These are phyloP conservation scores for Synanthedon vespiformis DNA, from an alignment of 2,888 invertebrate species.

Conservation along the genomic window DNA sequence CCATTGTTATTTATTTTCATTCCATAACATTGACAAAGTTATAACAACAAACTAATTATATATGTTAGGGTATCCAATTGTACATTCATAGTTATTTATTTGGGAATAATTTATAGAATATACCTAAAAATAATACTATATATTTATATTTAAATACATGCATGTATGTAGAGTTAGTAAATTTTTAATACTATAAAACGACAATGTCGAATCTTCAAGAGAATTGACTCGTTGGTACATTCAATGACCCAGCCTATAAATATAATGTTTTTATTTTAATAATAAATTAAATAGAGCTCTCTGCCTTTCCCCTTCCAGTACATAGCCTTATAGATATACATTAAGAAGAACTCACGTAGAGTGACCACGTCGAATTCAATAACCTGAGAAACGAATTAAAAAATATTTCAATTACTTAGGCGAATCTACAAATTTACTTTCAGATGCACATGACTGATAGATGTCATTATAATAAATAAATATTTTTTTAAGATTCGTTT, in stretches of 20 bases:
- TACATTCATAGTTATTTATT: constrained; percentile 24
- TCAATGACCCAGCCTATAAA: constrained; percentile 35
- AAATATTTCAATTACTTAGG: too few relatives aligned
- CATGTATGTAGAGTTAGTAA: constrained; percentile 57
- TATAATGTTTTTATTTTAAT: constrained; percentile 12
- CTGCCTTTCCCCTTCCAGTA: constrained; percentile 27
- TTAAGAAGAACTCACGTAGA: too few relatives aligned
- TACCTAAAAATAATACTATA: constrained; percentile 29
- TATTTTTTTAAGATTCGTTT: too few relatives aligned
- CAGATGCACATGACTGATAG: too few relatives aligned
- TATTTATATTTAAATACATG: constrained; percentile 26
- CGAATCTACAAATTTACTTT: too few relatives aligned
- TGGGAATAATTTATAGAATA: constrained; percentile 27
- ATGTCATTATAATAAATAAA: too few relatives aligned
- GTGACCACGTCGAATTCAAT: too few relatives aligned
- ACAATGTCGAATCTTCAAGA: background rate
- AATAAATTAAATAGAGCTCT: background rate
- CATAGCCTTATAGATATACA: constrained; percentile 5
- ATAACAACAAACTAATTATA: constrained; percentile 51
- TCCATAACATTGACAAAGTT: constrained; percentile 45
- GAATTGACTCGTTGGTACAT: background rate
- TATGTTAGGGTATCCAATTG: constrained; percentile 35
- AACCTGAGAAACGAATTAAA: too few relatives aligned
- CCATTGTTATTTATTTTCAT: constrained; percentile 46
- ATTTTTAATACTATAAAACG: background rate